Percentiles rank a stretch among this genome's conserved stretches.
Conservation (phyloP, 2,113 vertebrate species). For the Rhineura floridana region DNA sequence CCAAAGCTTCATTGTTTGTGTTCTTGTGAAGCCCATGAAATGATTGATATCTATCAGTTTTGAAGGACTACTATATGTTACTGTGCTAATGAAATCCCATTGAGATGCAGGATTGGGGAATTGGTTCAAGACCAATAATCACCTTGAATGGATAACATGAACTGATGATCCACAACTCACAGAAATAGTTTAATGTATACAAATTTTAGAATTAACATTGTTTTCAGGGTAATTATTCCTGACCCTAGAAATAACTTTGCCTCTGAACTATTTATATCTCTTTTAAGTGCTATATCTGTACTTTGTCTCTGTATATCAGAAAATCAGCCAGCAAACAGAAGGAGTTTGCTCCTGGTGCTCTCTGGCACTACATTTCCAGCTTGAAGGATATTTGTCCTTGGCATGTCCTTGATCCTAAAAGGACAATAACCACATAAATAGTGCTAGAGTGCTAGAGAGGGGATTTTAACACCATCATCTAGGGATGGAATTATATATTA, state of each 20-base stretch:
- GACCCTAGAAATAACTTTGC: not conserved
- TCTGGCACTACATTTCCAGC: not conserved
- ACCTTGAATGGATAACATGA: not conserved
- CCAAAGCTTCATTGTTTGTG: slow-evolving; percentile 26
- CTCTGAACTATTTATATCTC: not conserved
- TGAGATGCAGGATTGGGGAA: not conserved
- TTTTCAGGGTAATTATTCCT: not conserved
- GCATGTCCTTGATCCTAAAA: not conserved
- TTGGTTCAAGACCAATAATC: not conserved
- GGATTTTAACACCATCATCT: not conserved
- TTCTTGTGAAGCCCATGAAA: slow-evolving; percentile 21
- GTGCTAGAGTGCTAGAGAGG: no score
- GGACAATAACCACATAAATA: not conserved
- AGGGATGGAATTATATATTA: no score
- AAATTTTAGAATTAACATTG: not conserved
- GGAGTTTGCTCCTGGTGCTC: not conserved
- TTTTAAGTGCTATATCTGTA: not conserved
- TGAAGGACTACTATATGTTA: slow-evolving; percentile 20
- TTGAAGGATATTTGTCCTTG: not conserved
- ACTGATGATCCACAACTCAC: not conserved
- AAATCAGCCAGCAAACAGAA: not conserved
- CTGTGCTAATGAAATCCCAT: not conserved
- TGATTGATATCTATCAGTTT: slow-evolving; percentile 43
- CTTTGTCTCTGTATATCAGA: not conserved
- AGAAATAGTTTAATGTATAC: not conserved